Conservation (phyloP, 2,113 vertebrate species). For the Psilopsiagon aurifrons region DNA sequence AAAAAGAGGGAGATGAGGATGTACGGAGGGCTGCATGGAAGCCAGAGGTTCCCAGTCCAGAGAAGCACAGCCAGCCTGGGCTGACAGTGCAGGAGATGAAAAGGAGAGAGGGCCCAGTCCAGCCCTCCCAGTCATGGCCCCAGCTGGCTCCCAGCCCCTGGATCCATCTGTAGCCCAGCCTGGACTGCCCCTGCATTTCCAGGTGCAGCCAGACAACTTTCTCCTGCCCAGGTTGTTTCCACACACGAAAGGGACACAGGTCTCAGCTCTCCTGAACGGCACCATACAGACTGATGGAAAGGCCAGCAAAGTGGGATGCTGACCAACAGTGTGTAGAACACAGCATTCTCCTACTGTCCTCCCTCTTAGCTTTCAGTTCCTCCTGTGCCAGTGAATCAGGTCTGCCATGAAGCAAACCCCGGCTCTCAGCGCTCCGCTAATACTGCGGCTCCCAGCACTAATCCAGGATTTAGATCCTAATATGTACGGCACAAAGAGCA, state of each 20-base stretch:
- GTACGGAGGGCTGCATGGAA: not conserved
- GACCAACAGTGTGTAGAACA: not conserved
- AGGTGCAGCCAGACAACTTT: not conserved
- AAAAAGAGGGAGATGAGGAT: not conserved
- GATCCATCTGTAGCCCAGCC: not conserved
- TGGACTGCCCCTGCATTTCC: not conserved
- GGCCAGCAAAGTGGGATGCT: not conserved
- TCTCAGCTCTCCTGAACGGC: not conserved
- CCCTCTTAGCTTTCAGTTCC: not conserved
- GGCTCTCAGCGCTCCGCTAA: not conserved
- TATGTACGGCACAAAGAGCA: not conserved
- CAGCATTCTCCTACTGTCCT: not conserved
- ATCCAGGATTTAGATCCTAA: conserved; percentile 69
- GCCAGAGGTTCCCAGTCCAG: not conserved
- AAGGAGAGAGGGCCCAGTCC: not conserved
- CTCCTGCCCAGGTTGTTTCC: not conserved
- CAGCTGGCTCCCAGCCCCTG: not conserved
- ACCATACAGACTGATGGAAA: not conserved
- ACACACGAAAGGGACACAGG: not conserved
- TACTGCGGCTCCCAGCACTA: conserved; percentile 48
- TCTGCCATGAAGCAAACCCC: conserved; percentile 8
- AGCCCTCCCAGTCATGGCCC: not conserved
- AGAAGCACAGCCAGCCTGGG: not conserved
- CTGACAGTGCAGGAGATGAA: not conserved
- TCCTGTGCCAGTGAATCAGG: not conserved